Evolutionary conservation across 2,888 invertebrate species (phyloP).

Genomic region (Chydorus sphaericus): DNA sequence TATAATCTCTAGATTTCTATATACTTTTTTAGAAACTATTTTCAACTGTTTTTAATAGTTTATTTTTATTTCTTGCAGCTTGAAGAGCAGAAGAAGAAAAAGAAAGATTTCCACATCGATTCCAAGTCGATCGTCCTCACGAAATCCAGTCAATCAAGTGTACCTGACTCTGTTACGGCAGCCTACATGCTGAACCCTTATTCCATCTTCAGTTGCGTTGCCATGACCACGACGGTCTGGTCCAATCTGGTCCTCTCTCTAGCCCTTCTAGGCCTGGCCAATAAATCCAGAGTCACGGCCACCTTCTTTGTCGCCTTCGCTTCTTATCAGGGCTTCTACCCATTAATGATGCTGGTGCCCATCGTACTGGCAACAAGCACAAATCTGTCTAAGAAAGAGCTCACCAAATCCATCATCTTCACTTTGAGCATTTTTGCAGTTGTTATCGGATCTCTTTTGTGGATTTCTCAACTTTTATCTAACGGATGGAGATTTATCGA

Average conservation of each 20-base stretch:
- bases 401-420: conserved; percentile 35
- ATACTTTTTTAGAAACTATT: too few species aligned
- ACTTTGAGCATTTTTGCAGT: conserved; percentile 38
- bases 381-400: conserved; percentile 29
- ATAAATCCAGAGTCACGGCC: conserved; percentile 29
- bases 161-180: conserved; percentile 53
- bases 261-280: conserved; percentile 52
- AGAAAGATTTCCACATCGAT: conserved; percentile 40
- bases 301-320: conserved; percentile 50
- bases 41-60: not conserved
- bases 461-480: conserved; percentile 47
- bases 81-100: conserved; percentile 28
- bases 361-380: conserved; percentile 50
- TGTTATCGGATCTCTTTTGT: conserved; percentile 40
- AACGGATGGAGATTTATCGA: conserved; percentile 36
- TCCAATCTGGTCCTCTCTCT: conserved; percentile 67
- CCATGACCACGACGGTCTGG: conserved; percentile 76
- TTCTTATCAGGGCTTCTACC: conserved; percentile 57
- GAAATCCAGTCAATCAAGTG: conserved; percentile 41
- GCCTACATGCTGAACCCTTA: conserved; percentile 82
- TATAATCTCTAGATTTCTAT: too few species aligned
- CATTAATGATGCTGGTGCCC: conserved; percentile 67
- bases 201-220: conserved; percentile 69
- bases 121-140: conserved; percentile 38
- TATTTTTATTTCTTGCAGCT: conserved; percentile 14